Conservation (phyloP, 2,797 vertebrate species). For the Smutsia temminckii region DNA sequence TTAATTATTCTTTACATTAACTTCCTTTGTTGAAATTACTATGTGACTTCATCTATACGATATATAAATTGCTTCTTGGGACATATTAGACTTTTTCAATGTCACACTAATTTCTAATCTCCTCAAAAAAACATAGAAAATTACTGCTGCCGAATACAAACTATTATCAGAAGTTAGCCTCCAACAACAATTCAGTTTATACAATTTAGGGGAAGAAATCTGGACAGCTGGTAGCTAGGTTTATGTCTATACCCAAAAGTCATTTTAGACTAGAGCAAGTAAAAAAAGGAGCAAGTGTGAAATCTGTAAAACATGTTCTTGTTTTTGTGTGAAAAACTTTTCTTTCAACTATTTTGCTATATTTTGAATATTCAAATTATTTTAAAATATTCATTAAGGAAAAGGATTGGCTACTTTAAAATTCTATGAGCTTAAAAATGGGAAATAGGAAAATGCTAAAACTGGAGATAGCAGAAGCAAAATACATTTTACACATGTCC, state of each 20-base stretch:
- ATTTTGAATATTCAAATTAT: constrained; percentile 82
- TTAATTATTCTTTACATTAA: not conserved
- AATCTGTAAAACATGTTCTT: constrained; percentile 79
- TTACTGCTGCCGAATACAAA: not conserved
- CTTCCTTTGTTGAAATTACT: not conserved
- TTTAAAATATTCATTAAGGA: constrained; percentile 81
- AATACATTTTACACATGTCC: constrained; percentile 73
- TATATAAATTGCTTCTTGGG: not conserved
- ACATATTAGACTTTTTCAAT: not conserved
- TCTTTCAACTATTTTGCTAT: constrained; percentile 78
- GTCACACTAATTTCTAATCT: not conserved
- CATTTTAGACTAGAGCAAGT: constrained; percentile 76
- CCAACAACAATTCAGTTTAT: constrained; percentile 61
- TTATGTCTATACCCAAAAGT: constrained; percentile 75
- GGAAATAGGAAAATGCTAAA: constrained; percentile 76
- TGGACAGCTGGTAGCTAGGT: constrained; percentile 76
- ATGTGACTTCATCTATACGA: not conserved
- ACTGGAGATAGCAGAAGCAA: constrained; percentile 70
- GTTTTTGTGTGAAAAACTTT: constrained; percentile 78
- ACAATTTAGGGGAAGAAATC: constrained; percentile 63
- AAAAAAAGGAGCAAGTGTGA: constrained; percentile 80
- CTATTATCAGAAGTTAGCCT: constrained; percentile 51
- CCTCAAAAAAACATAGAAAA: constrained; percentile 49
- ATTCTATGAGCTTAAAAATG: constrained; percentile 76
- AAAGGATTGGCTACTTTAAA: constrained; percentile 80